These are phyloP conservation scores for Sceloporus undulatus DNA, from an alignment of 2,113 vertebrate species.

Conservation along the genomic window DNA sequence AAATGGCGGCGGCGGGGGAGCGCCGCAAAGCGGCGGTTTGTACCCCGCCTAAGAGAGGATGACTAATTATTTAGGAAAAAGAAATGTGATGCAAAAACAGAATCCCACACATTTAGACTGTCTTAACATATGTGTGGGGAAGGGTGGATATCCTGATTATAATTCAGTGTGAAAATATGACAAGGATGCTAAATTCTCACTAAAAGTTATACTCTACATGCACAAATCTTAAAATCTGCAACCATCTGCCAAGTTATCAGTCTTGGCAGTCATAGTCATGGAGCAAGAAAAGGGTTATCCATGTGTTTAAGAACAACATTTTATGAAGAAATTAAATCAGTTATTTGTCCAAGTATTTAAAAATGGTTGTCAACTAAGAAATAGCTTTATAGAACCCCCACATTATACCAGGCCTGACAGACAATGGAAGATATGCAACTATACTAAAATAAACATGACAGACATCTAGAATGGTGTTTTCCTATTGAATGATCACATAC, in stretches of 20 bases:
- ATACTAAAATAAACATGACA: neutral
- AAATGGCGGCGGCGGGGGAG: no score
- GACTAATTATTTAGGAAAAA: neutral
- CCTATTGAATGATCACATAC: neutral
- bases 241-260: neutral
- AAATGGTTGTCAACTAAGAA: neutral
- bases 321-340: neutral
- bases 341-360: neutral
- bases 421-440: neutral
- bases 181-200: neutral
- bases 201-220: neutral
- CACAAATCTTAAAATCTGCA: no score
- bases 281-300: neutral
- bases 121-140: neutral
- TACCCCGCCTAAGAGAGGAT: no score
- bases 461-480: neutral
- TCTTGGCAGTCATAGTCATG: neutral
- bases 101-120: neutral
- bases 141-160: neutral
- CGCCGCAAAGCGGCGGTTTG: no score
- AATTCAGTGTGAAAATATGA: neutral
- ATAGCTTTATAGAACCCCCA: neutral
- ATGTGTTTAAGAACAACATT: constrained; percentile 1
- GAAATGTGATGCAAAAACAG: neutral
- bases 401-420: neutral